These are phyloP conservation scores for Drosophila subpulchrella DNA, from an alignment of 1,140 invertebrate species.

Conservation along the genomic window DNA sequence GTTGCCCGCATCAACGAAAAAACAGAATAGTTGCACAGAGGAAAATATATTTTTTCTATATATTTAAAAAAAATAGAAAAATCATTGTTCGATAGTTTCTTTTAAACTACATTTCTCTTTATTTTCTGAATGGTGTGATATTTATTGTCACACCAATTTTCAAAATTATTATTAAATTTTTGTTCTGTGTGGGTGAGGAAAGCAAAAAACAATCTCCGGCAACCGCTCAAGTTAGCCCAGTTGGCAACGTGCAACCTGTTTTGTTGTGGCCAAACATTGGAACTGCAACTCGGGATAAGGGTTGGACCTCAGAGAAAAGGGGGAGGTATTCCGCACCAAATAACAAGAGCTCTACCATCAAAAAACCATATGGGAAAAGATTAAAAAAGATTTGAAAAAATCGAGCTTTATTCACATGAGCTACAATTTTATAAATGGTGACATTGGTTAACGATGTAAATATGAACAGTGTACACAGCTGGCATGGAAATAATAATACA, in stretches of 20 bases:
- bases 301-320: constrained; percentile 4
- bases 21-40: constrained; percentile 11
- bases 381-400: neutral
- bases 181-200: neutral
- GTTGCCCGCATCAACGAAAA: constrained; percentile 9
- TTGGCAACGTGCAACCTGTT: constrained; percentile 46
- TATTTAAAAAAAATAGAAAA: no score
- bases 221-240: constrained; percentile 40
- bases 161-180: neutral
- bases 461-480: constrained; percentile 5
- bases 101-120: no score
- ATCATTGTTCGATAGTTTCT: no score
- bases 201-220: constrained; percentile 31
- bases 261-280: constrained; percentile 50
- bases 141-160: neutral
- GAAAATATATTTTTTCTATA: neutral
- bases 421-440: neutral
- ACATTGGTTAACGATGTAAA: constrained; percentile 3
- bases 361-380: neutral
- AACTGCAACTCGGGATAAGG: constrained; percentile 14
- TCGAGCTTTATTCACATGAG: neutral
- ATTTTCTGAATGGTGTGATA: neutral
- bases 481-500: neutral
- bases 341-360: neutral
- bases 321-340: constrained; percentile 11